A percentile compares a stretch with the other conserved stretches of the same genome.
phyloP scores from a whole-genome alignment of 2,888 invertebrate genomes.

The Drosophila demipolita region DNA sequence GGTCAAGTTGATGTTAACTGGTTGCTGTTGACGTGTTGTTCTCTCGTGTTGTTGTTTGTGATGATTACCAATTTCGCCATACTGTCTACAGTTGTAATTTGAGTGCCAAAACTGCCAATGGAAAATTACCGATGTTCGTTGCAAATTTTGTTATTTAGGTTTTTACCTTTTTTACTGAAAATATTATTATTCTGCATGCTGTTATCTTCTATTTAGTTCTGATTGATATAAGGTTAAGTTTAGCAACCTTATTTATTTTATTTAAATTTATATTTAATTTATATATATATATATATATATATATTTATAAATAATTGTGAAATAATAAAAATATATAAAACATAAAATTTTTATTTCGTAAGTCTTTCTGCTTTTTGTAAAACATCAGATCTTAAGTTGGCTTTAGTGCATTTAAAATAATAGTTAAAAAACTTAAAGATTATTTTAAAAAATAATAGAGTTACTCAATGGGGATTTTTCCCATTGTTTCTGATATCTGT shows the following conservation, averaged over 20 bases:
- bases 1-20: constrained; percentile 50
- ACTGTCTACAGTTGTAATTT: constrained; percentile 23
- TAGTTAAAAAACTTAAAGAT: background rate
- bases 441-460: background rate
- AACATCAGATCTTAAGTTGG: background rate
- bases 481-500: constrained; percentile 9
- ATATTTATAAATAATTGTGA: background rate
- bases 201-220: background rate
- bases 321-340: background rate
- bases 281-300: no score
- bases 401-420: background rate
- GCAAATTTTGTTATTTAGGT: constrained; percentile 21
- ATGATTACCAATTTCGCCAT: constrained; percentile 29
- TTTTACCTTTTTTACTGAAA: constrained; percentile 8
- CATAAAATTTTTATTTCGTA: background rate
- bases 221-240: background rate
- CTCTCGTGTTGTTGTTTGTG: constrained; percentile 10
- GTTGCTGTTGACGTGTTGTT: constrained; percentile 5
- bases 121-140: constrained; percentile 39
- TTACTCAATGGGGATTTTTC: constrained; percentile 7
- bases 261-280: background rate
- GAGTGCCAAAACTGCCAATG: constrained; percentile 17
- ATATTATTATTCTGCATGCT: background rate
- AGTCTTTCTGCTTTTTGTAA: background rate
- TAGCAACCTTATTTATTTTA: background rate